Conservation (phyloP, 2,113 vertebrate genomes). For the Proteles cristata region DNA sequence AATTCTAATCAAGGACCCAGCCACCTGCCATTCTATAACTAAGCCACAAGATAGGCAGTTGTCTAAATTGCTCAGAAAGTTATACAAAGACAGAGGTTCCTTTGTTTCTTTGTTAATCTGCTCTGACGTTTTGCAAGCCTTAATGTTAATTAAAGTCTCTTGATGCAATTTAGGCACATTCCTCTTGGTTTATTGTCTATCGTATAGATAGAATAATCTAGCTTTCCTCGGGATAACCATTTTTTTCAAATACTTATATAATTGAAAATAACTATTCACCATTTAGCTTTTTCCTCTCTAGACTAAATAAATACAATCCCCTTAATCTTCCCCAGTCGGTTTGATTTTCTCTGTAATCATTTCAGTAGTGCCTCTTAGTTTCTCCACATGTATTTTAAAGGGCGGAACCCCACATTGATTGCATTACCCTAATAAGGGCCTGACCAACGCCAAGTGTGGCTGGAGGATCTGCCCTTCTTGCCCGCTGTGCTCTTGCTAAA, state of each 20-base stretch:
- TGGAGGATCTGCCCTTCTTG: not conserved
- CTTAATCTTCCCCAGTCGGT: not conserved
- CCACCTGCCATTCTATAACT: constrained; percentile 60
- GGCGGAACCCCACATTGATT: not conserved
- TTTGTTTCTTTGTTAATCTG: constrained; percentile 55
- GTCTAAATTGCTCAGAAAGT: constrained; percentile 63
- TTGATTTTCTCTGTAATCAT: constrained; percentile 58
- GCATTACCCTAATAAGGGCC: not conserved
- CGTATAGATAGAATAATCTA: constrained; percentile 43
- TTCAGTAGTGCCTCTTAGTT: not conserved
- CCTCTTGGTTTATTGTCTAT: constrained; percentile 23
- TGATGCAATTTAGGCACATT: constrained; percentile 46
- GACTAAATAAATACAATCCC: constrained; percentile 69
- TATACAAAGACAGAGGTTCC: constrained; percentile 24
- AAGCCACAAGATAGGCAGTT: constrained; percentile 62
- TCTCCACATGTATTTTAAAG: not conserved
- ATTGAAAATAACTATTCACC: constrained; percentile 53
- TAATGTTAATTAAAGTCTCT: constrained; percentile 50
- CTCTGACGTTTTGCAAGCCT: constrained; percentile 40
- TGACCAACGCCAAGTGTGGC: not conserved
- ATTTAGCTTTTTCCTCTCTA: constrained; percentile 60
- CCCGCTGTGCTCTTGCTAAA: not conserved
- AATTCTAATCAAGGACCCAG: constrained; percentile 77
- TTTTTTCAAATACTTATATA: constrained; percentile 45
- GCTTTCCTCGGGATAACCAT: constrained; percentile 33